Evolutionary conservation across 2,888 invertebrate genomes (phyloP).

Genomic region (Lycia hirtaria): DNA sequence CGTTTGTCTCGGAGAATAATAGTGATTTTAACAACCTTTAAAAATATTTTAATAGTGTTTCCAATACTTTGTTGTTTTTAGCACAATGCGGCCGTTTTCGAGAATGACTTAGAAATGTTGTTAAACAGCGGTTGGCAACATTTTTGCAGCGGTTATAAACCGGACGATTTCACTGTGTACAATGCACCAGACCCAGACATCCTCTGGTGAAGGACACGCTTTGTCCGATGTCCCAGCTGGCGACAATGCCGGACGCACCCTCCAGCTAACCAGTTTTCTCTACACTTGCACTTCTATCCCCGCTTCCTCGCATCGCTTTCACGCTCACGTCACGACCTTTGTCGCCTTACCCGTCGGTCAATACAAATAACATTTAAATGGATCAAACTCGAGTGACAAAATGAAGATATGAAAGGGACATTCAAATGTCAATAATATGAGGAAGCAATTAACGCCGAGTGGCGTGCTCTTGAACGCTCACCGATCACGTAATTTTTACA

Average conservation of each 20-base stretch:
- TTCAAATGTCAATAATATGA: slow-evolving; percentile 38
- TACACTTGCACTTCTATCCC: slow-evolving; percentile 72
- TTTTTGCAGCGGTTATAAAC: slow-evolving; percentile 41
- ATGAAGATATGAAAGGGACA: slow-evolving; percentile 24
- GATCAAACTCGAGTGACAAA: slow-evolving; percentile 11
- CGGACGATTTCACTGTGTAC: slow-evolving; percentile 48
- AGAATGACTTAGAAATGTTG: too few relatives aligned
- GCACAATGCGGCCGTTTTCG: too few relatives aligned
- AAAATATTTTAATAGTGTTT: too few relatives aligned
- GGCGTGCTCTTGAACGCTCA: slow-evolving; percentile 53
- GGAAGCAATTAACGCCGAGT: slow-evolving; percentile 56
- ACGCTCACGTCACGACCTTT: slow-evolving; percentile 49
- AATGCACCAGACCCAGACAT: slow-evolving; percentile 68
- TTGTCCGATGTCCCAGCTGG: slow-evolving; percentile 54
- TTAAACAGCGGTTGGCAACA: too few relatives aligned
- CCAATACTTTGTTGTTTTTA: too few relatives aligned
- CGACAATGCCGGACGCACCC: slow-evolving; percentile 9
- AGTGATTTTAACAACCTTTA: too few relatives aligned
- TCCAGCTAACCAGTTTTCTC: slow-evolving; percentile 64
- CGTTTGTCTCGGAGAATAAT: too few relatives aligned
- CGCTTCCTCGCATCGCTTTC: slow-evolving; percentile 55
- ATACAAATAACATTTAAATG: slow-evolving; percentile 22
- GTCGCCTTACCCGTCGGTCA: slow-evolving; percentile 23
- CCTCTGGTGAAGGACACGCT: slow-evolving; percentile 65
- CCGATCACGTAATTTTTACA: slow-evolving; percentile 55